Conservation (phyloP, 2,888 invertebrate genomes). For the Allygus modestus region DNA sequence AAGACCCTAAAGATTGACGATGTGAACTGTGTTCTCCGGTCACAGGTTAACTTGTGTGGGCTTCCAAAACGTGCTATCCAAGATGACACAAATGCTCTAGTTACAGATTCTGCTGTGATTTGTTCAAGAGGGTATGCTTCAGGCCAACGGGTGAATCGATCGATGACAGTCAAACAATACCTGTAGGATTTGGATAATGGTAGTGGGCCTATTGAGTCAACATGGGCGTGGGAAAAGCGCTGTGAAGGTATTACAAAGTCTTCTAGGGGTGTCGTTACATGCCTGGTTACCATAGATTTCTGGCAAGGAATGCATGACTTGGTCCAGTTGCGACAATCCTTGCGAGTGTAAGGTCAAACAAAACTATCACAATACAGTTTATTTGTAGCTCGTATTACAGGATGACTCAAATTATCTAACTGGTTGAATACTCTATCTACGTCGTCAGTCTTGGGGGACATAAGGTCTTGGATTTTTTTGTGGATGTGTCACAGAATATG, state of each 20-base stretch:
- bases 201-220: not conserved
- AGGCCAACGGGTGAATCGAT: slow-evolving; percentile 73
- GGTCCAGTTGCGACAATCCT: not conserved
- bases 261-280: not conserved
- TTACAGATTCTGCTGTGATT: slow-evolving; percentile 73
- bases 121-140: no score
- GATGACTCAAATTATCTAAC: not conserved
- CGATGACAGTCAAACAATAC: slow-evolving; percentile 71
- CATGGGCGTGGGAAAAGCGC: not conserved
- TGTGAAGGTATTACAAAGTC: not conserved
- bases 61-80: not conserved
- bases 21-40: slow-evolving; percentile 66
- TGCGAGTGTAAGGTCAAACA: not conserved
- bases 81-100: slow-evolving; percentile 69
- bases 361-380: not conserved
- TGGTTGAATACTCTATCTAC: not conserved
- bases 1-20: not conserved
- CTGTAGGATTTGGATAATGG: not conserved
- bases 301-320: not conserved
- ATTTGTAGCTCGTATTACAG: not conserved
- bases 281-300: not conserved
- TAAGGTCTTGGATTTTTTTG: not conserved
- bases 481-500: not conserved
- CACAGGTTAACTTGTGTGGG: slow-evolving; percentile 63
- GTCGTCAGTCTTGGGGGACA: not conserved